phyloP scores from a whole-genome alignment of 1,140 invertebrate species.

The Drosophila malerkotliana region DNA sequence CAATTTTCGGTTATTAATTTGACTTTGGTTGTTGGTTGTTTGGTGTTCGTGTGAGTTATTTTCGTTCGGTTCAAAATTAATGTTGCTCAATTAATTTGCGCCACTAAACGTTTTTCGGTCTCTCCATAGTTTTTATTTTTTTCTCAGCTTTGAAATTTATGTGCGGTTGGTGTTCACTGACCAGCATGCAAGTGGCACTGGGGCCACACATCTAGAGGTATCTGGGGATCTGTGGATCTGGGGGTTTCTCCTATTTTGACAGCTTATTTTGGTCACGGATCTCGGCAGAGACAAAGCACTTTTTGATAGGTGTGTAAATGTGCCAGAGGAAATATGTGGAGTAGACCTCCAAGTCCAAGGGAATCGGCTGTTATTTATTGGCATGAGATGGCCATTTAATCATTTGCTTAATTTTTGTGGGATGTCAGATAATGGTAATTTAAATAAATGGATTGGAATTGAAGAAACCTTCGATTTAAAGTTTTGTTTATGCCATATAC shows the following conservation, averaged over 20 bases:
- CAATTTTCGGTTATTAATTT: constrained; percentile 75
- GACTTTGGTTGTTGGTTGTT: constrained; percentile 55
- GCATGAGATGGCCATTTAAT: constrained; percentile 9
- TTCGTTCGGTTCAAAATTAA: constrained; percentile 59
- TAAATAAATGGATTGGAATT: not conserved
- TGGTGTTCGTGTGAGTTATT: constrained; percentile 46
- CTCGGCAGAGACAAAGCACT: constrained; percentile 48
- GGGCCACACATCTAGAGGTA: constrained; percentile 20
- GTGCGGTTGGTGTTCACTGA: constrained; percentile 55
- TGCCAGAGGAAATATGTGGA: constrained; percentile 53
- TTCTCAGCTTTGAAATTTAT: constrained; percentile 53
- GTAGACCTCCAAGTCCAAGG: constrained; percentile 34
- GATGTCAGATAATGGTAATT: not conserved
- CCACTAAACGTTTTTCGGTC: constrained; percentile 69
- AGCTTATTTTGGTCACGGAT: constrained; percentile 60
- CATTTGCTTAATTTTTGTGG: constrained; percentile 12
- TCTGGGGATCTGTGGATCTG: constrained; percentile 10
- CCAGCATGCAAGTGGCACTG: constrained; percentile 54
- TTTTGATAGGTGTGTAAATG: constrained; percentile 68
- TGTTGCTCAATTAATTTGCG: constrained; percentile 75
- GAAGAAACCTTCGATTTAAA: not conserved
- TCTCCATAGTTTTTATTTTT: constrained; percentile 1
- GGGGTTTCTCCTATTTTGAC: constrained; percentile 59
- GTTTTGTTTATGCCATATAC: too few species aligned
- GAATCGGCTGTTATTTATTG: constrained; percentile 26